Conservation (phyloP, 1,140 invertebrate species). For the Cherax quadricarinatus region DNA sequence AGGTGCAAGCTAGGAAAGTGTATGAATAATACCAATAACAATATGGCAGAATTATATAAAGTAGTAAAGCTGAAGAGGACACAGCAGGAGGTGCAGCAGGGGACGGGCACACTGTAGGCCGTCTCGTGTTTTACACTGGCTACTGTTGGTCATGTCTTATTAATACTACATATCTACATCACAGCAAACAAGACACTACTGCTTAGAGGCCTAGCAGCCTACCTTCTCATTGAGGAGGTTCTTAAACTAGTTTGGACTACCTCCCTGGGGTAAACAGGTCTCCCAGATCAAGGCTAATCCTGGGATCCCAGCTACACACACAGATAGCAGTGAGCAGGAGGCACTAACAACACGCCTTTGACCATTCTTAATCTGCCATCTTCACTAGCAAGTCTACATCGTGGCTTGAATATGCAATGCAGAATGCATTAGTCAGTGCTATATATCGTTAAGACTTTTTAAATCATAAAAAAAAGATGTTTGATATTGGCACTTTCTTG, state of each 20-base stretch:
- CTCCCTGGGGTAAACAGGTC: background rate
- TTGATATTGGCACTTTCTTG: slow-evolving; percentile 58
- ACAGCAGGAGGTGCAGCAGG: slow-evolving; percentile 9
- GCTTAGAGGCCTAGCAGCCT: slow-evolving; percentile 55
- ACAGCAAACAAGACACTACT: slow-evolving; percentile 71
- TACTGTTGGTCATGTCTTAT: slow-evolving; percentile 25
- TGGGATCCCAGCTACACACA: background rate
- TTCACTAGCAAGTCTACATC: slow-evolving; percentile 9
- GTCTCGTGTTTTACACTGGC: slow-evolving; percentile 31
- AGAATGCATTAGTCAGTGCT: slow-evolving; percentile 43
- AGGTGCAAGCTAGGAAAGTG: slow-evolving; percentile 40
- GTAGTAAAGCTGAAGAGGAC: slow-evolving; percentile 8
- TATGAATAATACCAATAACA: slow-evolving; percentile 41
- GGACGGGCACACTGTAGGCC: slow-evolving; percentile 17
- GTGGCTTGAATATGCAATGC: slow-evolving; percentile 46
- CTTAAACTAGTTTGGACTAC: slow-evolving; percentile 45
- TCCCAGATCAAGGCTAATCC: background rate
- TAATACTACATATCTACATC: slow-evolving; percentile 67
- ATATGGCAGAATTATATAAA: slow-evolving; percentile 25
- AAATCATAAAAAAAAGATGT: slow-evolving; percentile 19
- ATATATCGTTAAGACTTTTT: slow-evolving; percentile 8
- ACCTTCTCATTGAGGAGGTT: slow-evolving; percentile 29
- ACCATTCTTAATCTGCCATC: background rate
- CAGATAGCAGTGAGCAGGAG: background rate
- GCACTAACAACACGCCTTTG: background rate